Evolutionary conservation across 2,113 vertebrate genomes (phyloP).

Genomic region (Macquaria australasica): DNA sequence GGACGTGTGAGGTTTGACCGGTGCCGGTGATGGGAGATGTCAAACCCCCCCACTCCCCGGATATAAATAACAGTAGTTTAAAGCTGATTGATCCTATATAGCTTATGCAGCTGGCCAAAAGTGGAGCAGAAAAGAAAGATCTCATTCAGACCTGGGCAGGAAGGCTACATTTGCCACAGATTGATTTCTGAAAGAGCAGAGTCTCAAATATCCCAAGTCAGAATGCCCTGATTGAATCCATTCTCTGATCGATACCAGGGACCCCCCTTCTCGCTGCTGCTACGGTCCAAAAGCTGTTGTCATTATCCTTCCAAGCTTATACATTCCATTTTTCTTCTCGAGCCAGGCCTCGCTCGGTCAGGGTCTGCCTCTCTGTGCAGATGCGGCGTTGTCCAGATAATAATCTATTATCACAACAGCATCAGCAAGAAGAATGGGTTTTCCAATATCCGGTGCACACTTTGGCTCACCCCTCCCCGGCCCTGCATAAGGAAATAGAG

Average conservation of each 20-base stretch:
- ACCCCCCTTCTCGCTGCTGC: conserved; percentile 32
- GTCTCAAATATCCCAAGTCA: conserved; percentile 79
- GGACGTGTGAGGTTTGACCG: conserved; percentile 34
- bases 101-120: conserved; percentile 53
- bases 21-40: conserved; percentile 30
- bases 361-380: conserved; percentile 38
- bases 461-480: conserved; percentile 76
- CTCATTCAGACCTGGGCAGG: conserved; percentile 59
- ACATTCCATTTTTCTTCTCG: conserved; percentile 1
- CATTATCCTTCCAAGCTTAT: not conserved
- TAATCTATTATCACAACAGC: conserved; percentile 72
- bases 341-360: conserved; percentile 41
- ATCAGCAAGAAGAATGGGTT: conserved; percentile 79
- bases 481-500: conserved; percentile 77
- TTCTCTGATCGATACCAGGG: conserved; percentile 71
- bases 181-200: conserved; percentile 73
- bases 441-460: conserved; percentile 85
- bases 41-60: conserved; percentile 6
- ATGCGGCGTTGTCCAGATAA: conserved; percentile 59
- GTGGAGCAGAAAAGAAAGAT: conserved; percentile 46
- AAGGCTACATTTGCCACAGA: conserved; percentile 68
- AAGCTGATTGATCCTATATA: conserved; percentile 47
- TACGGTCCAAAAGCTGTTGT: conserved; percentile 52
- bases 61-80: conserved; percentile 55
- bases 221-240: conserved; percentile 68